phyloP scores from a whole-genome alignment of 2,888 invertebrate genomes.

The Gandaritis pyraliata region DNA sequence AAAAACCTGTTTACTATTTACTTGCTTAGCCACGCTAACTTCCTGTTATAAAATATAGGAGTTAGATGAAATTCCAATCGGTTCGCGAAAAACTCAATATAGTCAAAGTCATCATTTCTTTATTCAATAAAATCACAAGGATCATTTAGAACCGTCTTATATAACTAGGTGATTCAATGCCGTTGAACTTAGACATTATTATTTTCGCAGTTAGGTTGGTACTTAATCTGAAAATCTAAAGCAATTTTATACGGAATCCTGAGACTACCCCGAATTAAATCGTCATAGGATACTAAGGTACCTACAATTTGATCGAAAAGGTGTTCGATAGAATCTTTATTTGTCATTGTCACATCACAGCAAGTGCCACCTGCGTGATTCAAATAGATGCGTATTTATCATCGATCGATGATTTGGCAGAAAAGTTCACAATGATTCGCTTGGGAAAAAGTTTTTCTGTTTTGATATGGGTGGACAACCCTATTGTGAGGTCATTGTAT shows the following conservation, averaged over 20 bases:
- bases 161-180: no score
- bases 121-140: no score
- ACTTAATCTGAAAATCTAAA: neutral
- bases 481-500: slow-evolving; percentile 18
- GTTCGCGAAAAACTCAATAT: no score
- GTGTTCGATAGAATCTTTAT: slow-evolving; percentile 41
- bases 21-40: no score
- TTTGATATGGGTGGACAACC: slow-evolving; percentile 56
- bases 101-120: no score
- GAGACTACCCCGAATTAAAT: slow-evolving; percentile 1
- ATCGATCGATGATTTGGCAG: slow-evolving; percentile 78
- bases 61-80: no score
- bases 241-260: slow-evolving; percentile 24
- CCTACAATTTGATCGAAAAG: slow-evolving; percentile 26
- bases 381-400: slow-evolving; percentile 56
- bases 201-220: no score
- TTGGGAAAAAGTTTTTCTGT: slow-evolving; percentile 53
- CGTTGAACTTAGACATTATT: no score
- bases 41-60: no score
- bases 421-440: slow-evolving; percentile 62
- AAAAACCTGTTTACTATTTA: no score
- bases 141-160: no score
- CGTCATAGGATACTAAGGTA: slow-evolving; percentile 3
- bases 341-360: slow-evolving; percentile 32
- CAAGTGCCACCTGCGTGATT: slow-evolving; percentile 40